A percentile compares a stretch with the other conserved stretches of the same genome.
These are phyloP conservation scores for Haliaeetus leucogaster DNA, from an alignment of 2,113 vertebrate genomes.

Conservation along the genomic window DNA sequence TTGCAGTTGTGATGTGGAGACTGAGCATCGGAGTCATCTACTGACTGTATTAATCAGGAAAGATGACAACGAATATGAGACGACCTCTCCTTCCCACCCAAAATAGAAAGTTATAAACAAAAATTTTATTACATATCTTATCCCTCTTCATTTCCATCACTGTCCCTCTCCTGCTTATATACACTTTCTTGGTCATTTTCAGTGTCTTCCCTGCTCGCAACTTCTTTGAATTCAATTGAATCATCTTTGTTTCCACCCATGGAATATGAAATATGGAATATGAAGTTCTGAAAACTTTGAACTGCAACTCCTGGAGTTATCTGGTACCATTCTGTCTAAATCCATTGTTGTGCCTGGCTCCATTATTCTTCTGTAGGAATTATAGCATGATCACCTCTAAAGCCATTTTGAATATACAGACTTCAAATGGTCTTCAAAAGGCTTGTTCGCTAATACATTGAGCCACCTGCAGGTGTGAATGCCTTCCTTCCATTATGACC, in stretches of 20 bases:
- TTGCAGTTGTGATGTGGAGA: background rate
- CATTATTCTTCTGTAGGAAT: background rate
- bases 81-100: fast-evolving
- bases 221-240: background rate
- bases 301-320: background rate
- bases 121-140: fast-evolving
- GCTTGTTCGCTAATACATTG: background rate
- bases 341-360: background rate
- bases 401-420: background rate
- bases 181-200: background rate
- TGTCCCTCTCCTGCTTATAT: background rate
- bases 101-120: background rate
- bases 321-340: background rate
- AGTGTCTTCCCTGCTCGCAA: background rate
- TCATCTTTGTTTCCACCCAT: background rate
- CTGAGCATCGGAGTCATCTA: background rate
- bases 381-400: background rate
- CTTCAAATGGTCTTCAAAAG: background rate
- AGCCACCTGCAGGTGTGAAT: background rate
- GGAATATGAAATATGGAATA: background rate
- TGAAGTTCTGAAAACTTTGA: background rate
- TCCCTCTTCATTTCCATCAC: background rate
- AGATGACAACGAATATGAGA: background rate
- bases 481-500: background rate
- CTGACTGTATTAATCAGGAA: background rate